Conservation (phyloP, 2,888 invertebrate species). For the Drosophila quasianomalipes region DNA sequence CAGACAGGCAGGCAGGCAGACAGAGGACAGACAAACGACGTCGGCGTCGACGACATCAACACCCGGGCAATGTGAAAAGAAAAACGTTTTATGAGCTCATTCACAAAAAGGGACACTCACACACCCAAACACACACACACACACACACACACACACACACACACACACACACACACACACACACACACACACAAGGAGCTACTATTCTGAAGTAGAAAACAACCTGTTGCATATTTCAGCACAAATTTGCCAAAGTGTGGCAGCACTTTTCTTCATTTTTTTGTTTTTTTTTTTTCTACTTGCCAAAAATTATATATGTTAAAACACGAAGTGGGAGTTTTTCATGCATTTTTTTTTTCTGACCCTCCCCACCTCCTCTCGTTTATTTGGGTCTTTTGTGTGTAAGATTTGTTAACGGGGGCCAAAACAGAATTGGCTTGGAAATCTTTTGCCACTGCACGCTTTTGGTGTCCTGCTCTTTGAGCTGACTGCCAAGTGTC, state of each 20-base stretch:
- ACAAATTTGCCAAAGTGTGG: constrained; percentile 75
- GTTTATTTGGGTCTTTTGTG: constrained; percentile 40
- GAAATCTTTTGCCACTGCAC: constrained; percentile 42
- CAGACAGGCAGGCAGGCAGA: constrained; percentile 2
- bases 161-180: constrained; percentile 34
- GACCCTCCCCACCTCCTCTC: neutral
- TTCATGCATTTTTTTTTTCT: constrained; percentile 10
- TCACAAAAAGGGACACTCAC: constrained; percentile 75
- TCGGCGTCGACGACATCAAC: constrained; percentile 75
- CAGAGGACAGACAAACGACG: constrained; percentile 50
- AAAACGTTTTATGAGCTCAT: constrained; percentile 82
- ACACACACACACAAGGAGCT: constrained; percentile 57
- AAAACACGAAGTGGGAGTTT: constrained; percentile 49
- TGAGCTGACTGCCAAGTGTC: constrained; percentile 75
- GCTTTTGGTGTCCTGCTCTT: constrained; percentile 51
- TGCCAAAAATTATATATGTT: constrained; percentile 80
- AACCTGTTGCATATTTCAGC: constrained; percentile 61
- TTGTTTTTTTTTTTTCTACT: constrained; percentile 20
- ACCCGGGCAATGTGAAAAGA: constrained; percentile 78
- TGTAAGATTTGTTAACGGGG: constrained; percentile 66
- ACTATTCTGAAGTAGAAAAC: constrained; percentile 62
- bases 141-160: constrained; percentile 31
- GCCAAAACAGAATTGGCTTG: constrained; percentile 24
- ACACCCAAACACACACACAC: constrained; percentile 31
- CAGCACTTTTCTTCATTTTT: constrained; percentile 41